Base-by-base conservation (phyloP, 2,113 vertebrate genomes). In the Phylloscopus trochilus region DNA sequence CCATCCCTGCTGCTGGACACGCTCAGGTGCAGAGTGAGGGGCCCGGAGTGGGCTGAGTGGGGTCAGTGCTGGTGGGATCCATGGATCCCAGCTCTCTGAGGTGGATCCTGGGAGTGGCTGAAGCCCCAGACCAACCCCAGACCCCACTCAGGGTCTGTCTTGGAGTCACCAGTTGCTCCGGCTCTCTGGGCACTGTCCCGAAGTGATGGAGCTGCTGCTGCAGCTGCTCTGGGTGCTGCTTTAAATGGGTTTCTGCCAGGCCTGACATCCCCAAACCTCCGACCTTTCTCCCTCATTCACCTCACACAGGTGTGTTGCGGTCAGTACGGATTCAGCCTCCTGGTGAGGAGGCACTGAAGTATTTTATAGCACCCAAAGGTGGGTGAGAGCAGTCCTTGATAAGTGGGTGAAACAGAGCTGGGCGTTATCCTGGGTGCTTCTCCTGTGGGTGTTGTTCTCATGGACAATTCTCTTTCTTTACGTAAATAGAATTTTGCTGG, bases 281-380 rank as follows among this genome's bases (percentile, higher is more conserved):
- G 0, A 49, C 44, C 31, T 70, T 74, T 79, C 44, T 39, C 24
- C 43, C 47, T 91, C 35, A 0, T 55, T 75, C 11, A 2, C 44
- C 53, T 60, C 74, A n/a, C 6, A 31, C 21, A 15, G 4, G 10
- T 46, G 1, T 28, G 43, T 33, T 18, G 4, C 2, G 2, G 21
- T 78, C 11, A 1, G 10, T 47, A 5, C 0, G 24, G 49, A 19
- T 24, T 64, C 66, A n/a, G 44, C 1, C 17, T 8, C n/a, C 33
- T 46, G 52, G 9, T 60, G 19, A 1, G 59, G 82, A 79, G 79
- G 55, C 31, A 23, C 12, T 41, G 35, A 67, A 46, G 20, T 18
- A 4, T 94, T 95, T 91, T 26, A 2, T 37, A 19, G 27, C 22
- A 5, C 0, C 4, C 47, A 58, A 75, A 26, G 31, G 7, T 43